These are phyloP conservation scores for Meandrusa payeni DNA, from an alignment of 2,888 invertebrate species.

Conservation along the genomic window DNA sequence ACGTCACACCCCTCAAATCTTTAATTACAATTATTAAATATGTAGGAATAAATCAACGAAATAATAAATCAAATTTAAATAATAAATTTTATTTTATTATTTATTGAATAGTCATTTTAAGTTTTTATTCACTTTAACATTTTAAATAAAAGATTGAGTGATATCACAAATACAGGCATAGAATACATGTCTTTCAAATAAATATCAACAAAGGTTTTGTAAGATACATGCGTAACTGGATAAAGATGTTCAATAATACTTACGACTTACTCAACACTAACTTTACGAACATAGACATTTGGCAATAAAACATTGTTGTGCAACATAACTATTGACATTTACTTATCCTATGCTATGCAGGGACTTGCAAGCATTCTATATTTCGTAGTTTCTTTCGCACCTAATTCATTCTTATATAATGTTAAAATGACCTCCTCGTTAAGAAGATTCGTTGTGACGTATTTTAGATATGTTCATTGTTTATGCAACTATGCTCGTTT, in stretches of 20 bases:
- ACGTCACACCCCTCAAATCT: too few species aligned
- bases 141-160: too few species aligned
- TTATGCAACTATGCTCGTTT: constrained; percentile 32
- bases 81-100: too few species aligned
- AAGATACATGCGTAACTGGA: constrained; percentile 24
- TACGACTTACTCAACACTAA: constrained; percentile 50
- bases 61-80: too few species aligned
- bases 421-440: constrained; percentile 29
- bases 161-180: too few species aligned
- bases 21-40: too few species aligned
- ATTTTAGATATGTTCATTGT: constrained; percentile 10
- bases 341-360: constrained; percentile 49
- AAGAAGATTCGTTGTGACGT: constrained; percentile 15
- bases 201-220: constrained; percentile 14
- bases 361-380: constrained; percentile 40
- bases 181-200: constrained; percentile 3
- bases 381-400: constrained; percentile 40
- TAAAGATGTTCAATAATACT: constrained; percentile 48
- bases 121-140: too few species aligned
- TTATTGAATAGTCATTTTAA: too few species aligned
- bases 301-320: constrained; percentile 64
- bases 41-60: too few species aligned
- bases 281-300: constrained; percentile 53
- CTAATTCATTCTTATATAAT: constrained; percentile 35
- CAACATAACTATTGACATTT: constrained; percentile 72